A percentile compares a stretch with the other conserved stretches of the same genome.
Conservation (phyloP, 2,888 invertebrate species). For the Cepaea hortensis region DNA sequence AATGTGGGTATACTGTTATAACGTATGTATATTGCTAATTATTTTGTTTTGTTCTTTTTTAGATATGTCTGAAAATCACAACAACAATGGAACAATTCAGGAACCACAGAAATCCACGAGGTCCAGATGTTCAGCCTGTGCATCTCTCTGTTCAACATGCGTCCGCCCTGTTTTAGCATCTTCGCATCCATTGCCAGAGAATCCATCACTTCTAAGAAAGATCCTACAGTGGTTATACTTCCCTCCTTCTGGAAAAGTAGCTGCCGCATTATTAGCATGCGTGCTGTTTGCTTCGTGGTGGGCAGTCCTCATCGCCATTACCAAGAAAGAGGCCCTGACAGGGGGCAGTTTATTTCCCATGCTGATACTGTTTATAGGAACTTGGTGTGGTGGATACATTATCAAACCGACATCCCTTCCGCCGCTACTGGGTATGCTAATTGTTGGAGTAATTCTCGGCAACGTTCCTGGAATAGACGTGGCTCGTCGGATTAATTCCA, state of each 20-base stretch:
- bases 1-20: no score
- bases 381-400: slow-evolving; percentile 68
- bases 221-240: slow-evolving; percentile 45
- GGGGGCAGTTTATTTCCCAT: slow-evolving; percentile 72
- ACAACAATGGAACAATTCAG: background rate
- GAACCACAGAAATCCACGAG: no score
- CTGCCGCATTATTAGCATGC: slow-evolving; percentile 39
- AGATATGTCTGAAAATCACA: background rate
- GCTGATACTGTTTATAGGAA: slow-evolving; percentile 65
- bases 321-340: slow-evolving; percentile 62
- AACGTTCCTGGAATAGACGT: slow-evolving; percentile 73
- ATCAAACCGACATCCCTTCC: slow-evolving; percentile 67
- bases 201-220: slow-evolving; percentile 31
- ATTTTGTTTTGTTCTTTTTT: background rate
- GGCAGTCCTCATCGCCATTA: slow-evolving; percentile 46
- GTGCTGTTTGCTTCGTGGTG: slow-evolving; percentile 48
- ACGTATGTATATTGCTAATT: background rate
- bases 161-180: slow-evolving; percentile 28
- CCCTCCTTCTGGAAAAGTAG: slow-evolving; percentile 51
- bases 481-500: slow-evolving; percentile 64
- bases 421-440: slow-evolving; percentile 73
- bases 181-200: slow-evolving; percentile 46
- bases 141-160: background rate
- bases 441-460: slow-evolving; percentile 69
- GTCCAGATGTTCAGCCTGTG: background rate